Base-by-base conservation (phyloP, 2,888 invertebrate genomes). In the Dolichomitus sp. region DNA sequence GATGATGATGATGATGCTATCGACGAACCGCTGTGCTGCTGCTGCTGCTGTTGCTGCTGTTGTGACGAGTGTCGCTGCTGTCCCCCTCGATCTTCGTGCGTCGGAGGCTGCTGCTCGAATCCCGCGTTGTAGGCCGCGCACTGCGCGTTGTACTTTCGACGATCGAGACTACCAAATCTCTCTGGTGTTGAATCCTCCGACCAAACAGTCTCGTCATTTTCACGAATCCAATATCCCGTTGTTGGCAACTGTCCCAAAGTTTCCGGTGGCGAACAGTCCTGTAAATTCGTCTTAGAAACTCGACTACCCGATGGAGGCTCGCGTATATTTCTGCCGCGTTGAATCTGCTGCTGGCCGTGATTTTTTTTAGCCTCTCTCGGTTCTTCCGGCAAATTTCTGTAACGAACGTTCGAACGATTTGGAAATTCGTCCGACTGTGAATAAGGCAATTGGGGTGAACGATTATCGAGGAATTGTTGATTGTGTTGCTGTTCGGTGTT, bases 141-240 rank as follows among this genome's bases (percentile, higher is more conserved):
- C 50, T 91, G 89, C 0, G 85, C 61, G 17, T 84, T 86, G 45
- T 94, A 94, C 93, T 94, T 95, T 90, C 95, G 94, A 48, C 95
- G 94, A 90, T 96, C 96, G 45, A 96, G 93, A 90, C 96, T 96
- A 4, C 96, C 95, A 90, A 95, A 96, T 87, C 95, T 94, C 54
- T 93, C 93, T 3, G 80, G 52, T 23, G 84, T 73, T 52, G 89
- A 89, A 7, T 92, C 92, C 7, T 92, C 92, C 3, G 91, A 91
- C 91, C 93, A 93, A n/a, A 92, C 87, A 6, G 91, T 88, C 40
- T 93, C 93, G 30, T 92, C 92, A n/a, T 90, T 90, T 52, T 91
- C 89, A 3, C 91, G 90, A 63, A 91, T 87, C 91, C 92, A 93
- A 70, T 92, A 91, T 4, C 92, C 93, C 0, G 19, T 17, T 11